phyloP scores from a whole-genome alignment of 2,797 vertebrate species.

The Tenualosa ilisha region DNA sequence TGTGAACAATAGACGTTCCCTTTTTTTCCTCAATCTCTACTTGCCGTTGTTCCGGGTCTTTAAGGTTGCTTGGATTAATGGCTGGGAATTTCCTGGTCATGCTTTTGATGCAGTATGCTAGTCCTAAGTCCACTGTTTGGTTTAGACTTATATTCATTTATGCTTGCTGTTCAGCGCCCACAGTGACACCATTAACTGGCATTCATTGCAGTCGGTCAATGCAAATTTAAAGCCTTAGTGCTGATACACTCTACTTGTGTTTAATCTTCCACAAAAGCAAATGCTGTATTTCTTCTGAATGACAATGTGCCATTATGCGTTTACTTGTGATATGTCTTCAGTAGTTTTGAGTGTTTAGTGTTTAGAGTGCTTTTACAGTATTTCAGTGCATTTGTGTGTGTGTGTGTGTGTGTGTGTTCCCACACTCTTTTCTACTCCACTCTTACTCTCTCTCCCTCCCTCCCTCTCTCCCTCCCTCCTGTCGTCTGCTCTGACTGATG shows the following conservation, averaged over 20 bases:
- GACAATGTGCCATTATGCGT: neutral
- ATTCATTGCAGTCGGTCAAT: neutral
- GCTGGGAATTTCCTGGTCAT: neutral
- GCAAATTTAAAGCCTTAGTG: neutral
- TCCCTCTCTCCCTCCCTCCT: conserved; percentile 10
- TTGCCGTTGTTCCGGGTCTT: conserved; percentile 3
- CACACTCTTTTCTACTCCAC: neutral
- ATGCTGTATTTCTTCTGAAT: neutral
- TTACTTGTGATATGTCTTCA: neutral
- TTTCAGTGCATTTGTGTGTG: conserved; percentile 22
- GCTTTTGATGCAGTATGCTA: neutral
- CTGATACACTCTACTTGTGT: neutral
- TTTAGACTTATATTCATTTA: neutral
- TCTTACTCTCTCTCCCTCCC: conserved; percentile 19
- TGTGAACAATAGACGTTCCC: neutral
- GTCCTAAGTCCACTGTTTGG: neutral
- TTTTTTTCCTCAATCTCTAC: neutral
- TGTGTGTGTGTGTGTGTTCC: conserved; percentile 8
- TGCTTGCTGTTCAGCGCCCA: neutral
- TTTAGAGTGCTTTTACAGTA: neutral
- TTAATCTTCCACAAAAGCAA: neutral
- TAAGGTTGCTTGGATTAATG: conserved; percentile 2
- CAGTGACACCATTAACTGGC: neutral
- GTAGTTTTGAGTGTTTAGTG: neutral
- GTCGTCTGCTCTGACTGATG: conserved; percentile 70